A percentile compares a stretch with the other conserved stretches of the same genome.
Evolutionary conservation across 1,140 invertebrate genomes (phyloP).

Genomic region (Anagrus nilaparvatae): DNA sequence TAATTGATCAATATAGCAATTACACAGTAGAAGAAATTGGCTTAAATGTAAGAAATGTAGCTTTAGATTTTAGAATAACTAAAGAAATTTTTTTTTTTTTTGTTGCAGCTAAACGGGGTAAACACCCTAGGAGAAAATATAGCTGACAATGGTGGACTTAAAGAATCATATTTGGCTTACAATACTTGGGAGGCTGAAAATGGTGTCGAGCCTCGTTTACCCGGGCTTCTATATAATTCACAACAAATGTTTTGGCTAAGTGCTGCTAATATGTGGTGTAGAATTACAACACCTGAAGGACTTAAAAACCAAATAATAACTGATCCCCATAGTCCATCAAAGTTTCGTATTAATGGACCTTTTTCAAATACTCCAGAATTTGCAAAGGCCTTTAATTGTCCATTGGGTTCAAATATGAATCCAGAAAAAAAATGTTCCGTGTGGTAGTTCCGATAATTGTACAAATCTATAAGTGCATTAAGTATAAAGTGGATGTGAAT

Average conservation of each 20-base stretch:
- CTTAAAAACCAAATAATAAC: slow-evolving; percentile 25
- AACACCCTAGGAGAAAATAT: slow-evolving; percentile 3
- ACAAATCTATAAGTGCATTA: no score
- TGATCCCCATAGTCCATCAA: slow-evolving; percentile 31
- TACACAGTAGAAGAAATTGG: no score
- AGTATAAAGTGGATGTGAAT: no score
- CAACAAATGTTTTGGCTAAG: slow-evolving; percentile 11
- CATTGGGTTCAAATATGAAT: slow-evolving; percentile 74
- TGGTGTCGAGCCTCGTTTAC: background rate
- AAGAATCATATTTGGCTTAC: slow-evolving; percentile 1
- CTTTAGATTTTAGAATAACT: no score
- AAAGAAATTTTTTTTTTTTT: no score
- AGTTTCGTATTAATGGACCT: slow-evolving; percentile 78
- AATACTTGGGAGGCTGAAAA: slow-evolving; percentile 15
- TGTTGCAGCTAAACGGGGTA: background rate
- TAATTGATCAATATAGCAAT: no score
- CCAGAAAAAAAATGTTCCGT: slow-evolving; percentile 76
- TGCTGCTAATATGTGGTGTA: slow-evolving; percentile 2
- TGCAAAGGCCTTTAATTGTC: slow-evolving; percentile 77
- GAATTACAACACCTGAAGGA: background rate
- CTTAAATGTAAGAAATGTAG: no score
- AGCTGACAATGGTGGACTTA: slow-evolving; percentile 5
- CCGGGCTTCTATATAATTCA: slow-evolving; percentile 6
- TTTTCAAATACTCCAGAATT: slow-evolving; percentile 86
- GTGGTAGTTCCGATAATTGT: no score